phyloP scores from a whole-genome alignment of 2,888 invertebrate species.

The Andrena camellia region DNA sequence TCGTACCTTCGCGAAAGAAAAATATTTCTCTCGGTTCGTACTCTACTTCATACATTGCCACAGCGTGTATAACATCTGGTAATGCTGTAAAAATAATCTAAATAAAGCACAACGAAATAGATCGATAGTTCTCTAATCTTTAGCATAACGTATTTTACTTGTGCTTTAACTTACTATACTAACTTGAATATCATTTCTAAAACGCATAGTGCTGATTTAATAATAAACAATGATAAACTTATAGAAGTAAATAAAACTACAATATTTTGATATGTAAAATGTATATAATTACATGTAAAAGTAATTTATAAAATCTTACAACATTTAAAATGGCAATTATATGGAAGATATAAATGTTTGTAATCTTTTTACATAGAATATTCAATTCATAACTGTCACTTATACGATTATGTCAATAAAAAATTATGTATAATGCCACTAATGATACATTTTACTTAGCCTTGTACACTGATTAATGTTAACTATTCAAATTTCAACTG shows the following conservation, averaged over 20 bases:
- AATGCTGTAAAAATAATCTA: slow-evolving; percentile 83
- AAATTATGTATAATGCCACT: neutral
- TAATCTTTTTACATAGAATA: neutral
- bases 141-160: neutral
- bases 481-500: neutral
- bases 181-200: neutral
- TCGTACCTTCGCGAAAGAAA: slow-evolving; percentile 95
- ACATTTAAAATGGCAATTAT: neutral
- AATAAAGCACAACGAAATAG: slow-evolving; percentile 26
- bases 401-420: neutral
- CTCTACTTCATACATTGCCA: slow-evolving; percentile 93
- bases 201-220: neutral
- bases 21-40: slow-evolving; percentile 93
- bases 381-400: too few species aligned
- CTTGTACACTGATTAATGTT: neutral
- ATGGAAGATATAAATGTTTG: neutral
- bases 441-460: neutral
- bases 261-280: neutral
- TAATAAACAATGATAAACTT: neutral
- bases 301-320: neutral
- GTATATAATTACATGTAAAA: neutral
- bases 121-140: neutral
- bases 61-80: slow-evolving; percentile 92
- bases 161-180: too few species aligned
- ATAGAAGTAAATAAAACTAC: slow-evolving; percentile 1